phyloP scores from a whole-genome alignment of 1,140 invertebrate species.

The Platorchestia sp. region DNA sequence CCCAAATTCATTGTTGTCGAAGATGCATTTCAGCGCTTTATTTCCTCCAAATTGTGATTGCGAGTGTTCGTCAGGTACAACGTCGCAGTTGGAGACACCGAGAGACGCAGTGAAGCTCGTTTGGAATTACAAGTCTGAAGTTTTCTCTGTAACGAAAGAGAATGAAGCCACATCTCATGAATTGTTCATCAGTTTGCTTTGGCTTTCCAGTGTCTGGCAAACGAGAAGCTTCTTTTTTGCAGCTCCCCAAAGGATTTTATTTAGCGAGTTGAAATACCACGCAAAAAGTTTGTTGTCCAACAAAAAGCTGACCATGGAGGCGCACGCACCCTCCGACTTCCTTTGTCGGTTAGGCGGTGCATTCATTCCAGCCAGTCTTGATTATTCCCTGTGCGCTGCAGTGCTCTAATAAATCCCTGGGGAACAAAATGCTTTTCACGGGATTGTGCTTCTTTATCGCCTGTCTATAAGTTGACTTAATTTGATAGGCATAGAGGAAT shows the following conservation, averaged over 20 bases:
- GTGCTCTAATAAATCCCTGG: not conserved
- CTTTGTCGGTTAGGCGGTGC: not conserved
- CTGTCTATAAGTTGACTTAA: no score
- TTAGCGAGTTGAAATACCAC: not conserved
- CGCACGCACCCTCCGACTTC: not conserved
- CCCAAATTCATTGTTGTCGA: not conserved
- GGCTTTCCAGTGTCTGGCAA: slow-evolving; percentile 24
- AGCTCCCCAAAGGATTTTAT: not conserved
- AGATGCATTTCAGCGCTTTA: not conserved
- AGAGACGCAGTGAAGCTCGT: not conserved
- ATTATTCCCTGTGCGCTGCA: not conserved
- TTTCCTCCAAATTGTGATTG: no score
- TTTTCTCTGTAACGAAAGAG: not conserved
- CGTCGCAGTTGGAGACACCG: not conserved
- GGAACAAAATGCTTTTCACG: not conserved
- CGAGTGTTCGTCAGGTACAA: no score
- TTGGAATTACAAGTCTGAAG: not conserved
- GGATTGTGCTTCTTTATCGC: not conserved
- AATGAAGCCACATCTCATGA: not conserved
- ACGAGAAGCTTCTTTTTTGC: slow-evolving; percentile 42
- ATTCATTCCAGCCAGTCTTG: not conserved
- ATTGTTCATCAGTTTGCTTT: slow-evolving; percentile 31
- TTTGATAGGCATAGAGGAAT: no score
- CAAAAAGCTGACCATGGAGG: not conserved
- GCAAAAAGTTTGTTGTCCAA: not conserved